Base-by-base conservation (phyloP, 2,113 vertebrate species). In the Odocoileus virginianus region DNA sequence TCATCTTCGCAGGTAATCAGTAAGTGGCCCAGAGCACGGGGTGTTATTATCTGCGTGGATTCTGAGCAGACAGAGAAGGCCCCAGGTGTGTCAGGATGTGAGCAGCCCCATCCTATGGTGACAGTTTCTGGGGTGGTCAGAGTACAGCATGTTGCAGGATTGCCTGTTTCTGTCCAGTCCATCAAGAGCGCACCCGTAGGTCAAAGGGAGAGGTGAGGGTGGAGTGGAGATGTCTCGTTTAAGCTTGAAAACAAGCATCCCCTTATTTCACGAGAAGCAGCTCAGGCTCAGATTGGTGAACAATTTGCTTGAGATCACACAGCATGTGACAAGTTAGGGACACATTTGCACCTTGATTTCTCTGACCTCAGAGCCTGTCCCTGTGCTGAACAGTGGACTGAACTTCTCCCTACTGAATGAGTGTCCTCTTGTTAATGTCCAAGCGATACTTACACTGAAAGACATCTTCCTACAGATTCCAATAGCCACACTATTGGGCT, bases 1-100 rank as follows among this genome's bases (percentile, higher is more conserved):
- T 83, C 17, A 15, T 94, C 87, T 97, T 87, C 71, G 40, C 47
- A 91, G 30, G 60, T 85, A 95, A 85, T 58, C 58, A 86, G 55
- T 30, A 85, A 90, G 58, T 92, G 96, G 79, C 82, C 52, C 78
- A 61, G 60, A 86, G 36, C 17, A 14, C 12, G 28, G 12, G 50
- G 6, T 33, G 94, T 95, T 47, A 54, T 89, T 64, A 43, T 89
- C 74, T 6, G 1, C 16, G 1, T 87, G 40, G 74, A 43, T 92
- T 55, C 67, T 94, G 55, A 94, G 89, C 76, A 92, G 74, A 61
- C 0, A 1, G 2, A 45, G 36, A 3, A 40, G 25, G 81, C 21
- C 88, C 40, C 55, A 79, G 55, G 58, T 91, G 16, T 67, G 40
- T 60, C 71, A 60, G 67, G 14, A 81, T 93, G 85, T 97, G 55